Evolutionary conservation across 2,797 vertebrate species (phyloP), one percentile per base, ranked within the genome.

Genomic region (Cyprinodon diabolis): DNA sequence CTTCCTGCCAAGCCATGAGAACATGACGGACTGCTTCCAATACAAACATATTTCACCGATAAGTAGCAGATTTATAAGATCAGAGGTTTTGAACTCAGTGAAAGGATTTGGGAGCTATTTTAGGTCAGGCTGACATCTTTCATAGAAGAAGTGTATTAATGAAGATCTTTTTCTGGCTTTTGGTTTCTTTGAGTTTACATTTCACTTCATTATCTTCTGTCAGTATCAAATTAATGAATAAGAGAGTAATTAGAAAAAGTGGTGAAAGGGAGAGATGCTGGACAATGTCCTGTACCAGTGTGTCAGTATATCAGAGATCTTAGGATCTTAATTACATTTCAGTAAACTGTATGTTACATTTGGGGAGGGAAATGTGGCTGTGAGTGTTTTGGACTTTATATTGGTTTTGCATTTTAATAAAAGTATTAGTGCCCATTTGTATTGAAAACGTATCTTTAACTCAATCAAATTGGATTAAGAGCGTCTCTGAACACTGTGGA

Each of bases 261-360:
- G 51, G 45, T 30, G 37, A 60, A 67, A 60, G 30, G 23, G 23
- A 71, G 55, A 49, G 77, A 68, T 69, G 82, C 51, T 75, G 81
- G 78, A 84, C 79, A 83, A 52, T 47, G 74, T 45, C 49, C 72
- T 79, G 66, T 76, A 80, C 86, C 82, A 83, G 30, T 77, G 76
- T 54, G 77, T 82, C 76, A 79, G 58, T 72, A 71, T 84, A 81
- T 83, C 66, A 76, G 65, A 57, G 81, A 80, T 82, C 82, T 68
- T 80, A 73, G 75, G 79, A 70, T 76, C 91, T 90, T 89, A 87
- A 92, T 93, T 90, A 86, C 75, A 77, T 87, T 88, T 77, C 66
- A 75, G 71, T 87, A 80, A 90, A 86, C 74, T 90, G 68, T 67
- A 81, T 75, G 74, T 77, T 1, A 13, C 67, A 55, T 70, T 68